A percentile compares a stretch with the other conserved stretches of the same genome.
These are phyloP conservation scores for Pseudochirops corinnae DNA, from an alignment of 2,797 vertebrate genomes.

Conservation along the genomic window DNA sequence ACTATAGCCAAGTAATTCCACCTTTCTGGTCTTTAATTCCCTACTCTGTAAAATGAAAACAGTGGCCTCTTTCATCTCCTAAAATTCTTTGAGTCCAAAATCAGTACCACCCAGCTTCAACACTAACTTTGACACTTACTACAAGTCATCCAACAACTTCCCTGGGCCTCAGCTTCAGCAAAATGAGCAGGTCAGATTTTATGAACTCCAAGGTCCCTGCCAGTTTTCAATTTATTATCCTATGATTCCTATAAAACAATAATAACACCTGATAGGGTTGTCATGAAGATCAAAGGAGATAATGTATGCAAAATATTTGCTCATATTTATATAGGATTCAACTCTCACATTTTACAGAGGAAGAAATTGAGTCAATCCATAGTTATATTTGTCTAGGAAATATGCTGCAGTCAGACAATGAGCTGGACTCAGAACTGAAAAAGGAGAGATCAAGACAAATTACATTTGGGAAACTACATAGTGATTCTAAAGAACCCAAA, in stretches of 20 bases:
- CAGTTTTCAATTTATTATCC: neutral
- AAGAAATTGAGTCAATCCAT: neutral
- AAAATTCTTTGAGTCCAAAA: neutral
- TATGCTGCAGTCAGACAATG: neutral
- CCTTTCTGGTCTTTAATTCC: neutral
- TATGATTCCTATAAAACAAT: neutral
- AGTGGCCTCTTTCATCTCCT: neutral
- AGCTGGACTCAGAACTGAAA: neutral
- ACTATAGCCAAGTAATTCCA: neutral
- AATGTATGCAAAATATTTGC: neutral
- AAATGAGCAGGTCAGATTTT: neutral
- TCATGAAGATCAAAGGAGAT: neutral
- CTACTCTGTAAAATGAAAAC: neutral
- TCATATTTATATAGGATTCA: neutral
- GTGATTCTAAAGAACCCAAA: neutral
- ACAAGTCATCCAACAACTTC: neutral
- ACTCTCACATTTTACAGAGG: neutral
- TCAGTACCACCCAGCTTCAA: neutral
- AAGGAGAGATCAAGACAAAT: neutral
- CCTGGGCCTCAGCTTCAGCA: neutral
- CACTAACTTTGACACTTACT: neutral
- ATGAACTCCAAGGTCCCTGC: neutral
- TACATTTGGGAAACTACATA: neutral
- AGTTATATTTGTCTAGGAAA: neutral
- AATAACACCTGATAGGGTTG: neutral